Percentiles rank a stretch among this genome's conserved stretches.
phyloP scores from a whole-genome alignment of 2,797 vertebrate genomes.

The Dromococcyx pavoninus region DNA sequence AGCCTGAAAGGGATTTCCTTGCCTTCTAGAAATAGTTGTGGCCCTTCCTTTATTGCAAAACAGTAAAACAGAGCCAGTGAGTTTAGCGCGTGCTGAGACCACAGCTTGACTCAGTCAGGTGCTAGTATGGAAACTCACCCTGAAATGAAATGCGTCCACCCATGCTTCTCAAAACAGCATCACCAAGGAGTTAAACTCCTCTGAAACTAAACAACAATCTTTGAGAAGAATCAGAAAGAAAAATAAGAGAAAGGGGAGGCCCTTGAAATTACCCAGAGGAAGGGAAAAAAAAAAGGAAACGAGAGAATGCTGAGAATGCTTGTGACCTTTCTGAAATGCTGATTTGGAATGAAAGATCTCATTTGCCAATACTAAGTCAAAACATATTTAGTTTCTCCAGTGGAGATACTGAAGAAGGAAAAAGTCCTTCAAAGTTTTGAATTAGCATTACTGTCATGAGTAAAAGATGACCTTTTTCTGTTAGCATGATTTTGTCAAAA shows the following conservation, averaged over 20 bases:
- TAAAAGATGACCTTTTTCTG: neutral
- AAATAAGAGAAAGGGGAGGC: neutral
- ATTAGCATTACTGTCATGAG: neutral
- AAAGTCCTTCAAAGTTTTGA: neutral
- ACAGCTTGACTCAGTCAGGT: neutral
- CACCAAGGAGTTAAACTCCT: rapidly evolving
- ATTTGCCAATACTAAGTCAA: neutral
- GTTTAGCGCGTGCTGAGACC: neutral
- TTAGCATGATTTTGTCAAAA: neutral
- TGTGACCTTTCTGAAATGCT: neutral
- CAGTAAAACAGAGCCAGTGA: constrained; percentile 19
- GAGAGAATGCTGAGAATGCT: neutral
- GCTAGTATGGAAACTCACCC: neutral
- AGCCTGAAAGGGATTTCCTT: constrained; percentile 46
- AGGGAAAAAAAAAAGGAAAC: rapidly evolving
- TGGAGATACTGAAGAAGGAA: neutral
- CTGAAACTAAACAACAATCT: neutral
- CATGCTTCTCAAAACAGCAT: neutral
- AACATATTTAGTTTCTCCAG: neutral
- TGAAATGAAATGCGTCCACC: neutral
- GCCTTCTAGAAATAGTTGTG: constrained; percentile 61
- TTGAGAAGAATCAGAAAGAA: neutral
- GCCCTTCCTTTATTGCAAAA: constrained; percentile 63
- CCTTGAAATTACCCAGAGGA: neutral
- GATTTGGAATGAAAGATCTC: neutral